These are phyloP conservation scores for Rhagoletis pomonella DNA, from an alignment of 1,140 invertebrate genomes.

Conservation along the genomic window DNA sequence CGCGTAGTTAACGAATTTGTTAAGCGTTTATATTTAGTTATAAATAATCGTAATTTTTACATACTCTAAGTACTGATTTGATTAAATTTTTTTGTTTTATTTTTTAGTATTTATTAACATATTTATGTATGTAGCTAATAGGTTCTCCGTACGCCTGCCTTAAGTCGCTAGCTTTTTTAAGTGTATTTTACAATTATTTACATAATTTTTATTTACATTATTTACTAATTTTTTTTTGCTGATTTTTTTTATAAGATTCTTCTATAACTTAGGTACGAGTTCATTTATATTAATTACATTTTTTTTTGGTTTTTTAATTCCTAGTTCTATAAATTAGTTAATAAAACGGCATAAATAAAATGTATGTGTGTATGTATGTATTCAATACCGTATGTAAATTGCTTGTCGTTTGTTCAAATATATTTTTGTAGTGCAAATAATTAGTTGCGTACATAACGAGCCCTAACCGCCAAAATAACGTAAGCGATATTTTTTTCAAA, in stretches of 20 bases:
- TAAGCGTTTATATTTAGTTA: constrained; percentile 37
- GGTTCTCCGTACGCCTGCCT: not conserved
- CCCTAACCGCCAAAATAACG: no score
- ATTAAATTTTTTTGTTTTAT: not conserved
- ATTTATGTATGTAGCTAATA: not conserved
- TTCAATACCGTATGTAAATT: constrained; percentile 29
- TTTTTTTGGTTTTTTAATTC: not conserved
- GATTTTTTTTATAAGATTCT: not conserved
- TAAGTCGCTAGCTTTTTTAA: not conserved
- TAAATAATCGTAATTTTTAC: not conserved
- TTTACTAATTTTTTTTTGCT: not conserved
- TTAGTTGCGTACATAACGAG: not conserved
- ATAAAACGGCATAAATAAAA: not conserved
- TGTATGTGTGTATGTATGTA: not conserved
- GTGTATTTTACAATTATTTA: constrained; percentile 31
- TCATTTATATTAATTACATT: not conserved
- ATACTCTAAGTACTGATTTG: not conserved
- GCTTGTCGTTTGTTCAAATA: constrained; percentile 42
- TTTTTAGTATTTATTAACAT: not conserved
- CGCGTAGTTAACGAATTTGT: constrained; percentile 49
- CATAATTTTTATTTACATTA: constrained; percentile 30
- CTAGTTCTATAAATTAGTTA: not conserved
- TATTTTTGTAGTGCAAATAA: not conserved
- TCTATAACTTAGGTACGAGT: not conserved
- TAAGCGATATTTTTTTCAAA: no score